These are phyloP conservation scores for Masticophis lateralis DNA, from an alignment of 2,797 vertebrate species.

Conservation along the genomic window DNA sequence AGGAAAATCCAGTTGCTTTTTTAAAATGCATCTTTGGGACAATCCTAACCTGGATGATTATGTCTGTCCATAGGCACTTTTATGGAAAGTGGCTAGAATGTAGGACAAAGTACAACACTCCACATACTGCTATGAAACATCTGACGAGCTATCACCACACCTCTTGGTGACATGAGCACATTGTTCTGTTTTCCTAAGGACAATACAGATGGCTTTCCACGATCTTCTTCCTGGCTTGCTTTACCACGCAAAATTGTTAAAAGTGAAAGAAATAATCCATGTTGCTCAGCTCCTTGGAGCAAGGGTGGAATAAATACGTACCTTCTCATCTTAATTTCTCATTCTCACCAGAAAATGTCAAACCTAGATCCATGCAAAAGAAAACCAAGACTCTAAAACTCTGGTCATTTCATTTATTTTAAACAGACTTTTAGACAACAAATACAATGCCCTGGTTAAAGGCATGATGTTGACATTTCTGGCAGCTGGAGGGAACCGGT, in stretches of 20 bases:
- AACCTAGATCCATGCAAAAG: neutral
- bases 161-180: neutral
- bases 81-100: neutral
- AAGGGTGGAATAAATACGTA: neutral
- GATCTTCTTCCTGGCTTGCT: neutral
- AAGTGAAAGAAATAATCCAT: neutral
- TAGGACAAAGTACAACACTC: neutral
- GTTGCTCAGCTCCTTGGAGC: neutral
- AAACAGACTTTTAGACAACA: neutral
- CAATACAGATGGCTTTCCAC: neutral
- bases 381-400: neutral
- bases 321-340: neutral
- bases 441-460: neutral
- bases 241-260: neutral
- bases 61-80: neutral
- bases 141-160: neutral
- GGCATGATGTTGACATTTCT: neutral
- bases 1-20: neutral
- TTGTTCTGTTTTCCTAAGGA: neutral
- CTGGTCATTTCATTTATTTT: conserved; percentile 8
- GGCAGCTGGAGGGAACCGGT: too few species aligned
- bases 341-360: neutral
- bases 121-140: neutral
- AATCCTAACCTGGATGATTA: neutral
- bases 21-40: neutral